Evolutionary conservation across 1,140 invertebrate species (phyloP).

Genomic region (Diprion similis): DNA sequence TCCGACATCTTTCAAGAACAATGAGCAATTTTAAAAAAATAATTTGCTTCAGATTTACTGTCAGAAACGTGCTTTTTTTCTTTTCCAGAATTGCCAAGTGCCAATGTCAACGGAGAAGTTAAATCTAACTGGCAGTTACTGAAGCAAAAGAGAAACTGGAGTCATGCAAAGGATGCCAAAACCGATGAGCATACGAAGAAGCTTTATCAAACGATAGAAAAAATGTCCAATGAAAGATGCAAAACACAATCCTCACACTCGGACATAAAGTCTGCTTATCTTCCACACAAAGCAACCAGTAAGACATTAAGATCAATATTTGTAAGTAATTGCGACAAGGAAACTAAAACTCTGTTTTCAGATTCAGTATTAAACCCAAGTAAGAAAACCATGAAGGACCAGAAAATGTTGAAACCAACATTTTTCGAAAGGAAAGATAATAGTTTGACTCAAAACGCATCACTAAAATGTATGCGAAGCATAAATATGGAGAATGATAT

Average conservation of each 20-base stretch:
- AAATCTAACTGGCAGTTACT: slow-evolving; percentile 35
- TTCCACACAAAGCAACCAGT: slow-evolving; percentile 17
- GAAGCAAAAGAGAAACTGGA: slow-evolving; percentile 16
- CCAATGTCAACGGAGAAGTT: slow-evolving; percentile 8
- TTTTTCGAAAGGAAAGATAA: neutral
- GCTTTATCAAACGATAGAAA: slow-evolving; percentile 31
- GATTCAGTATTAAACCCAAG: no score
- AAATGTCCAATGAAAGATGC: slow-evolving; percentile 25
- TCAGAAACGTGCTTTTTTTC: no score
- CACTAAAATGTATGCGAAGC: no score
- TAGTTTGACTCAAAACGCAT: no score
- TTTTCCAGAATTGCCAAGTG: no score
- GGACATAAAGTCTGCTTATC: slow-evolving; percentile 1
- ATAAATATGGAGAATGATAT: no score
- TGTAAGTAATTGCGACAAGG: slow-evolving; percentile 16
- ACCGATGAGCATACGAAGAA: slow-evolving; percentile 21
- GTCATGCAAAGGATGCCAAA: slow-evolving; percentile 11
- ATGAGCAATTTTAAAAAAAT: no score
- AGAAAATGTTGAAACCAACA: neutral
- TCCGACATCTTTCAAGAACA: no score
- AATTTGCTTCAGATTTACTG: no score
- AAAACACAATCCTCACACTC: slow-evolving; percentile 27
- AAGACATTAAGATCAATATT: slow-evolving; percentile 6
- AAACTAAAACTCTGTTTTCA: no score
- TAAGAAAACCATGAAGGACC: neutral